Conservation (phyloP, 2,888 invertebrate species). For the Drosophila villosipedis region DNA sequence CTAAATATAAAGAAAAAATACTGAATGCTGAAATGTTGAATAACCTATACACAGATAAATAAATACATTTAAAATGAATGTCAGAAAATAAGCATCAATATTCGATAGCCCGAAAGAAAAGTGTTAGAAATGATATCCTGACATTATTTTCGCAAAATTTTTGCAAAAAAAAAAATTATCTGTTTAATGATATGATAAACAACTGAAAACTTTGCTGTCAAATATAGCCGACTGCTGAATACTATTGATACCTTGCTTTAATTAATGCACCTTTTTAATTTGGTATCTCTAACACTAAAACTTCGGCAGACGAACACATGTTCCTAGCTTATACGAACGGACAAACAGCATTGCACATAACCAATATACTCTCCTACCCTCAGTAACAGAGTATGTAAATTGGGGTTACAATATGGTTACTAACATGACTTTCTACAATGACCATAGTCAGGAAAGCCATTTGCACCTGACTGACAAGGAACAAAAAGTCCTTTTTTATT, state of each 20-base stretch:
- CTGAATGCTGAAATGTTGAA: no score
- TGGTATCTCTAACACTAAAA: neutral
- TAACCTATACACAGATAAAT: neutral
- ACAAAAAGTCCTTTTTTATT: neutral
- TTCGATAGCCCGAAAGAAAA: neutral
- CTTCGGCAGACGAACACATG: neutral
- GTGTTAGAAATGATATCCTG: neutral
- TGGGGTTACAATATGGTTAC: neutral
- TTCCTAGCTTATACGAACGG: neutral
- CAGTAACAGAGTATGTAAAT: neutral
- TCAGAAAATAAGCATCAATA: neutral
- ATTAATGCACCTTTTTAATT: neutral
- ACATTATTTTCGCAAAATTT: neutral
- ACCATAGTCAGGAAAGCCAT: neutral
- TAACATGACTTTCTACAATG: neutral
- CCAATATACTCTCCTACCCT: neutral
- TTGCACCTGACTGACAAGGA: neutral
- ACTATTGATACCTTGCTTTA: no score
- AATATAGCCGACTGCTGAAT: neutral
- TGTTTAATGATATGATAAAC: neutral
- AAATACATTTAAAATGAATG: neutral
- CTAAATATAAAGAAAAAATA: neutral
- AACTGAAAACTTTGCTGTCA: neutral
- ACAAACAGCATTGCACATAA: neutral
- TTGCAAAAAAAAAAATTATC: neutral